A percentile compares a stretch with the other conserved stretches of the same genome.
phyloP scores from a whole-genome alignment of 64 coral and sea anemone species.

The Montipora cactus region DNA sequence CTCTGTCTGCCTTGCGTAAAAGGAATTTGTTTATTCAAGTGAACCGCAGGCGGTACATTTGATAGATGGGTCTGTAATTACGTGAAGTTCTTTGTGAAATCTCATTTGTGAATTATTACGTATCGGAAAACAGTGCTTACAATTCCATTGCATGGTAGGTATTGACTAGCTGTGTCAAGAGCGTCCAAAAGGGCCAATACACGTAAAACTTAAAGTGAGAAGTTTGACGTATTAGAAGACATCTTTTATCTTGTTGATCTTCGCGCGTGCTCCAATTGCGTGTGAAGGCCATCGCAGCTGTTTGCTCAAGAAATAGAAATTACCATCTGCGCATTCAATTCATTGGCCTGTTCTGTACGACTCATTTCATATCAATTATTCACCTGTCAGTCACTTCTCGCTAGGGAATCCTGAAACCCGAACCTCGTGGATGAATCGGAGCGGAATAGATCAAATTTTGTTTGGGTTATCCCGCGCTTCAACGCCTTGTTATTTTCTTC shows the following conservation, averaged over 20 bases:
- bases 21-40: conserved; percentile 54
- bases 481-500: conserved; percentile 58
- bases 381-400: conserved; percentile 16
- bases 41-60: conserved; percentile 30
- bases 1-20: conserved; percentile 17
- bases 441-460: conserved; percentile 26
- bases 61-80: conserved; percentile 57
- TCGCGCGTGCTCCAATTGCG: conserved; percentile 27
- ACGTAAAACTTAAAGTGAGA: conserved; percentile 28
- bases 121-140: conserved; percentile 20
- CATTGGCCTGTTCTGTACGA: conserved; percentile 26
- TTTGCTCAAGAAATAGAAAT: conserved; percentile 54
- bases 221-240: neutral
- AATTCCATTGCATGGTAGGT: conserved; percentile 4
- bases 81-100: conserved; percentile 53
- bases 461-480: conserved; percentile 62
- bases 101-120: conserved; percentile 46
- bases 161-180: conserved; percentile 5
- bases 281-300: conserved; percentile 42
- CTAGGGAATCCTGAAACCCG: conserved; percentile 11
- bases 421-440: conserved; percentile 29
- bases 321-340: conserved; percentile 35
- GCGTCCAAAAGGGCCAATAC: conserved; percentile 19
- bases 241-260: neutral
- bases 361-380: conserved; percentile 63